Conservation (phyloP, 2,888 invertebrate species). For the Latrodectus elegans region DNA sequence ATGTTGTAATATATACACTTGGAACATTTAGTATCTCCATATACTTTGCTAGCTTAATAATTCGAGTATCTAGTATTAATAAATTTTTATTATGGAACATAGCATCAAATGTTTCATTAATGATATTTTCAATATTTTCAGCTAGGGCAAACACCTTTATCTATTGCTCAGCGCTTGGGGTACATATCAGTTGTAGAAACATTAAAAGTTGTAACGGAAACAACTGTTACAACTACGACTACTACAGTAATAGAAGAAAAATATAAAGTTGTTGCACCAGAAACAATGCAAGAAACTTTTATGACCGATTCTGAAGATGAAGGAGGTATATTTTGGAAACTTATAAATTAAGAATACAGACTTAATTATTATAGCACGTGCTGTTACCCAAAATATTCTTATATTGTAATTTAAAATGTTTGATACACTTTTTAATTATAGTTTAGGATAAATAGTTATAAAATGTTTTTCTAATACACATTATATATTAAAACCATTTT, state of each 20-base stretch:
- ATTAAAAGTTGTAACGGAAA: conserved; percentile 94
- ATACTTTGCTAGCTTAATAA: no score
- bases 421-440: no score
- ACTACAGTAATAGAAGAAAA: conserved; percentile 89
- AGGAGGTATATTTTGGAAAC: conserved; percentile 84
- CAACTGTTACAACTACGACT: conserved; percentile 83
- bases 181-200: conserved; percentile 99
- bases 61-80: no score
- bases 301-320: conserved; percentile 99
- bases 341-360: neutral
- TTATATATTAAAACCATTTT: no score
- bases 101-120: neutral
- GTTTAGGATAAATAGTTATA: no score
- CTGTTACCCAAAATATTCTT: no score
- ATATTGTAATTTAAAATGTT: no score
- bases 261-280: conserved; percentile 97
- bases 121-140: conserved; percentile 73
- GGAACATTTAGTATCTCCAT: no score
- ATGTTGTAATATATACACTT: no score
- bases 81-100: no score
- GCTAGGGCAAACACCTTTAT: conserved; percentile 97
- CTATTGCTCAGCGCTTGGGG: conserved; percentile 96
- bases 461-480: no score
- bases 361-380: no score
- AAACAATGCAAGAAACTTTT: conserved; percentile 99